phyloP scores from a whole-genome alignment of 2,888 invertebrate genomes.

The Tipula unca region DNA sequence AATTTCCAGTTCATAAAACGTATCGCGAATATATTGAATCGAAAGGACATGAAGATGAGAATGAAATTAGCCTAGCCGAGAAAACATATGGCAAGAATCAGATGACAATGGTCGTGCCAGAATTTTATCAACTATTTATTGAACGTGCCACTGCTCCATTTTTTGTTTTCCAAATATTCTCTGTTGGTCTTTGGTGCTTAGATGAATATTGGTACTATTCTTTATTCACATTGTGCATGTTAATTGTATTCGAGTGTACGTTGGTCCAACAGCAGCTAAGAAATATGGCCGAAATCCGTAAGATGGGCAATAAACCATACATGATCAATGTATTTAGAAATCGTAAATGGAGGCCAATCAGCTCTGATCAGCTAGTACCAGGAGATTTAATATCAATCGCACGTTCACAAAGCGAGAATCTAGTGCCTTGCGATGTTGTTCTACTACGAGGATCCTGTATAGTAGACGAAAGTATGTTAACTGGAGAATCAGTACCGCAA shows the following conservation, averaged over 20 bases:
- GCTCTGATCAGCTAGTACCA: constrained; percentile 82
- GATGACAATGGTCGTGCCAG: constrained; percentile 84
- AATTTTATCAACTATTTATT: constrained; percentile 92
- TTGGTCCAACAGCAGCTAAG: constrained; percentile 94
- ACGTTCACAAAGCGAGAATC: constrained; percentile 77
- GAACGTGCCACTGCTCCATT: constrained; percentile 99
- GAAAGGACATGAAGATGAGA: constrained; percentile 81
- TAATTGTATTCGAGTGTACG: constrained; percentile 94
- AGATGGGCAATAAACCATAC: constrained; percentile 98
- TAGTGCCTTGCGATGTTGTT: constrained; percentile 94
- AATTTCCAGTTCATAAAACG: constrained; percentile 71
- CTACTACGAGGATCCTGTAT: constrained; percentile 92
- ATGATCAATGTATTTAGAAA: constrained; percentile 83
- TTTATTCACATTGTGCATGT: constrained; percentile 91
- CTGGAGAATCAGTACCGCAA: constrained; percentile 90
- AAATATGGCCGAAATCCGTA: constrained; percentile 97
- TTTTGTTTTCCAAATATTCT: constrained; percentile 99
- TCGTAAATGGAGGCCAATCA: constrained; percentile 78
- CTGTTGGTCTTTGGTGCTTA: constrained; percentile 96
- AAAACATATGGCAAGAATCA: constrained; percentile 84
- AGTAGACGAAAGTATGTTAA: constrained; percentile 98
- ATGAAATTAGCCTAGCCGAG: constrained; percentile 63
- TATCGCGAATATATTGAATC: constrained; percentile 68
- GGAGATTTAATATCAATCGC: constrained; percentile 95
- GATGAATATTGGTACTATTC: constrained; percentile 99